A percentile compares a stretch with the other conserved stretches of the same genome.
Conservation (phyloP, 2,888 invertebrate species). For the Stenolophus ochropezus region DNA sequence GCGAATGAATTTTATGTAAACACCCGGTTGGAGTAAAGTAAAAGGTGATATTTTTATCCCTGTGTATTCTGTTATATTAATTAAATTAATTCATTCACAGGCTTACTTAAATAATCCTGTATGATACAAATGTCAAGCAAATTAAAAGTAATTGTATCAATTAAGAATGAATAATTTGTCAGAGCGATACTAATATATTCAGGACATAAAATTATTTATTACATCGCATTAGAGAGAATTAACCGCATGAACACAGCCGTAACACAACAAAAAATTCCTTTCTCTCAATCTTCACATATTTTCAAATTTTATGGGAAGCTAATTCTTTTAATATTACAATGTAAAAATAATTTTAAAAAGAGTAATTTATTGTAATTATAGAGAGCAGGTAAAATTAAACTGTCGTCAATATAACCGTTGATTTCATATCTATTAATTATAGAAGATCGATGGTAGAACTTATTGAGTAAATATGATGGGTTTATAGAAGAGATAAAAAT, state of each 20-base stretch:
- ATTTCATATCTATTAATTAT: too few species aligned
- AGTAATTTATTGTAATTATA: neutral
- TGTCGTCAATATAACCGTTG: too few species aligned
- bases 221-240: neutral
- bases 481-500: too few species aligned
- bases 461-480: too few species aligned
- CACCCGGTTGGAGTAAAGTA: too few species aligned
- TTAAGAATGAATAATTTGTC: conserved; percentile 4
- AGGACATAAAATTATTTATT: conserved; percentile 1
- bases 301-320: neutral
- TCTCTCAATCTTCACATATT: neutral
- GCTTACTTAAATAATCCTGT: neutral
- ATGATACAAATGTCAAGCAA: conserved; percentile 4
- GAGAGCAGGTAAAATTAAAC: too few species aligned
- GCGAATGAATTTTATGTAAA: too few species aligned
- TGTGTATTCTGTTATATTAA: neutral
- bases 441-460: too few species aligned
- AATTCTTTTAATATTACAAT: too few species aligned
- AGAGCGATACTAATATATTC: conserved; percentile 1
- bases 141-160: neutral
- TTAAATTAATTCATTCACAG: neutral
- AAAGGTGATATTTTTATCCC: neutral
- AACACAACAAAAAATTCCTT: neutral
- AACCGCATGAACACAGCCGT: neutral
- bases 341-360: too few species aligned